phyloP scores from a whole-genome alignment of 2,797 vertebrate species.

The Triplophysa bombifrons region DNA sequence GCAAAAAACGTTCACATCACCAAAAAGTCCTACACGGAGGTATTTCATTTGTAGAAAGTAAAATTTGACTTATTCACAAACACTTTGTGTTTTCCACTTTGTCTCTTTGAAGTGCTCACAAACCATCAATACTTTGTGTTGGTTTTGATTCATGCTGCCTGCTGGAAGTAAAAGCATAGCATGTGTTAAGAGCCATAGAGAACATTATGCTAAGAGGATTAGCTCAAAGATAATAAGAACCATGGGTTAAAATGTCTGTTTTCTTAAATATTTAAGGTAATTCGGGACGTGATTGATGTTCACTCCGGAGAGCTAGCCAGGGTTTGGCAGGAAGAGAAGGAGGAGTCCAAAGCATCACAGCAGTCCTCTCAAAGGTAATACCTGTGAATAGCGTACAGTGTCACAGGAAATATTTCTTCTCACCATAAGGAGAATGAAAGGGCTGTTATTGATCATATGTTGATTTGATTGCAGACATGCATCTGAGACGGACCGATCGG shows the following conservation, averaged over 20 bases:
- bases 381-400: neutral
- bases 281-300: slow-evolving; percentile 93
- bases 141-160: no score
- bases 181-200: neutral
- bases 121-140: neutral
- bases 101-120: neutral
- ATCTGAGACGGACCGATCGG: slow-evolving; percentile 71
- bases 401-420: neutral
- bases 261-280: slow-evolving; percentile 78
- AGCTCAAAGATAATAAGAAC: neutral
- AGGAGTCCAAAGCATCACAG: slow-evolving; percentile 51
- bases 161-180: neutral
- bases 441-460: neutral
- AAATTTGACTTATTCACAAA: neutral
- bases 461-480: slow-evolving; percentile 58
- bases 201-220: neutral
- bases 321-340: slow-evolving; percentile 86
- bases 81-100: neutral
- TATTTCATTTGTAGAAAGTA: slow-evolving; percentile 56
- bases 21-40: slow-evolving; percentile 98
- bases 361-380: slow-evolving; percentile 66
- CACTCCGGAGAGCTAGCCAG: slow-evolving; percentile 89
- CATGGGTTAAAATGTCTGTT: neutral
- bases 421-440: neutral
- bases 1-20: slow-evolving; percentile 99